phyloP scores from a whole-genome alignment of 2,888 invertebrate species.

The Amphipoea oculea region DNA sequence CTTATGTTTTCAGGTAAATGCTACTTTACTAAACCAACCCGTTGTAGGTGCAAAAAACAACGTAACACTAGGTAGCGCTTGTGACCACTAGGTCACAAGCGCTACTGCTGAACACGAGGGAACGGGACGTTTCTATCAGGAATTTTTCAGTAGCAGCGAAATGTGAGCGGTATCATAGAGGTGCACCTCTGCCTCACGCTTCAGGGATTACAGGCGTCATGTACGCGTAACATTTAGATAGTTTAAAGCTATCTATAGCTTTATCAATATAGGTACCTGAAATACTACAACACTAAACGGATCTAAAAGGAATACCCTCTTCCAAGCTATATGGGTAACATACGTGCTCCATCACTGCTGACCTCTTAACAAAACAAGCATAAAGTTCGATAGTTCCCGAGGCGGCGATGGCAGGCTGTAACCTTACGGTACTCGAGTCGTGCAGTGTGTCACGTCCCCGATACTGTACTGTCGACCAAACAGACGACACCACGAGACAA shows the following conservation, averaged over 20 bases:
- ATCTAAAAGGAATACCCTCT: not conserved
- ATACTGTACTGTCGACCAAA: conserved; percentile 12
- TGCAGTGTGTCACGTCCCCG: conserved; percentile 1
- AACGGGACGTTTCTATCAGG: too few relatives aligned
- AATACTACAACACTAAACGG: too few relatives aligned
- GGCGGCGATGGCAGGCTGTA: not conserved
- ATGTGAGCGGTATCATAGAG: not conserved
- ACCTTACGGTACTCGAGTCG: not conserved
- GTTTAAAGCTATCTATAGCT: too few relatives aligned
- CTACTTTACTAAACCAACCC: too few relatives aligned
- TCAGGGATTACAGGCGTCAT: not conserved
- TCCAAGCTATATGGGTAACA: not conserved
- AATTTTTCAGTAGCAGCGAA: not conserved
- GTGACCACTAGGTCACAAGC: too few relatives aligned
- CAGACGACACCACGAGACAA: not conserved
- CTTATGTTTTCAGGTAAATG: too few relatives aligned
- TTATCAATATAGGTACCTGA: too few relatives aligned
- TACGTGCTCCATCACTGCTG: not conserved
- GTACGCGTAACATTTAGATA: not conserved
- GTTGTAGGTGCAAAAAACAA: too few relatives aligned
- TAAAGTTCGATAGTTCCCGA: conserved; percentile 11
- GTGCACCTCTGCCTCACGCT: not conserved
- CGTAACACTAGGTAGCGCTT: too few relatives aligned
- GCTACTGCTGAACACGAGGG: too few relatives aligned
- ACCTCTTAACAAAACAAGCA: conserved; percentile 15